These are phyloP conservation scores for Anguilla megastoma DNA, from an alignment of 2,797 vertebrate genomes.

Conservation along the genomic window DNA sequence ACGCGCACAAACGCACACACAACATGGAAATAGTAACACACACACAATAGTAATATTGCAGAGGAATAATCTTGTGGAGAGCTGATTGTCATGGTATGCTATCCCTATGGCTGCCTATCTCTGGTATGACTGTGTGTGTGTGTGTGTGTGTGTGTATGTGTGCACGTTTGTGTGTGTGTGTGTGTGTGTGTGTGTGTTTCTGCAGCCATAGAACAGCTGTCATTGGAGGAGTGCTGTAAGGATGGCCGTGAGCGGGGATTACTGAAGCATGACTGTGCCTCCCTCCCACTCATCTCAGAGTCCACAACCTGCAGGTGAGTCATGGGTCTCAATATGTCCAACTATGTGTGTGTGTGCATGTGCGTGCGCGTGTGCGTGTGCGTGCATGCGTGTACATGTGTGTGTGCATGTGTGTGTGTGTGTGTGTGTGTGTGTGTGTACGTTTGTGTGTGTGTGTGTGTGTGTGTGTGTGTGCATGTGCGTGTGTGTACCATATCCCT, in stretches of 20 bases:
- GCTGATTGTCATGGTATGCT: not conserved
- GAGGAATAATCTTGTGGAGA: not conserved
- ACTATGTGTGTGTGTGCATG: not conserved
- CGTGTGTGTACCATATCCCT: not conserved
- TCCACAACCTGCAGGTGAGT: slow-evolving; percentile 82
- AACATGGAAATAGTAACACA: not conserved
- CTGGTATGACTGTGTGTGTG: not conserved
- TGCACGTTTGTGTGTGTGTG: not conserved
- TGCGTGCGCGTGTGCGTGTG: no score
- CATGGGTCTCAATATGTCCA: not conserved
- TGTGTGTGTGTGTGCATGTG: no score
- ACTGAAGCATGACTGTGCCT: slow-evolving; percentile 68
- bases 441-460: no score
- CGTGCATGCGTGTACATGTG: no score
- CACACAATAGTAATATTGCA: not conserved
- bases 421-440: no score
- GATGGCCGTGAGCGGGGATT: slow-evolving; percentile 72
- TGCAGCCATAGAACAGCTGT: slow-evolving; percentile 56
- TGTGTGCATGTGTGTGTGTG: no score
- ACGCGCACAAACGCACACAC: not conserved
- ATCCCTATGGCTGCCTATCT: not conserved
- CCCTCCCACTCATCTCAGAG: slow-evolving; percentile 62
- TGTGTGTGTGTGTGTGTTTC: slow-evolving; percentile 17
- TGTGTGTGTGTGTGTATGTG: slow-evolving; percentile 16
- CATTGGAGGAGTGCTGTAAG: slow-evolving; percentile 78